A percentile compares a stretch with the other conserved stretches of the same genome.
Evolutionary conservation across 2,797 vertebrate species (phyloP).

Genomic region (Otolemur crassicaudatus): DNA sequence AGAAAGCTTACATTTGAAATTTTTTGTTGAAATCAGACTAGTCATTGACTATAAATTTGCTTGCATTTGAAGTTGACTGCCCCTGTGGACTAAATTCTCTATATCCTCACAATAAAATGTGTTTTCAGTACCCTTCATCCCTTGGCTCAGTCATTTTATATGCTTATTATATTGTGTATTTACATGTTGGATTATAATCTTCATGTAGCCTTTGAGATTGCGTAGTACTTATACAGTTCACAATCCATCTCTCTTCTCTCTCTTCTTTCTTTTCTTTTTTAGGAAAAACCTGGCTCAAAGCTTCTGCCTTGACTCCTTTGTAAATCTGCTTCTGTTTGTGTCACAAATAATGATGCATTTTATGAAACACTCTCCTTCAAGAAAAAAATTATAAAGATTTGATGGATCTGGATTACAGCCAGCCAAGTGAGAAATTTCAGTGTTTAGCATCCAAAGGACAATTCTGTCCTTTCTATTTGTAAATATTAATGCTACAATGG

Average conservation of each 20-base stretch:
- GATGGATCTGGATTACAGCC: not conserved
- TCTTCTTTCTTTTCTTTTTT: not conserved
- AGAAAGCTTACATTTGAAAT: not conserved
- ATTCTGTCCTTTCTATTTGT: not conserved
- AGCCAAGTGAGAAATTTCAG: conserved; percentile 5
- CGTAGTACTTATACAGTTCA: not conserved
- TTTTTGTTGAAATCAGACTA: not conserved
- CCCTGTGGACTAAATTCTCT: not conserved
- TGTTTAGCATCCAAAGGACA: not conserved
- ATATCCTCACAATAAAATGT: not conserved
- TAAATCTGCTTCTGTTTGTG: not conserved
- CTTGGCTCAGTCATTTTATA: not conserved
- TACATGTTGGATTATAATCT: not conserved
- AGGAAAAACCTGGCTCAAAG: not conserved
- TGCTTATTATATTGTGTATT: not conserved
- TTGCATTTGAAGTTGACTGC: not conserved
- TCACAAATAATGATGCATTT: not conserved
- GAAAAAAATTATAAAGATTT: not conserved
- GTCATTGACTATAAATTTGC: not conserved
- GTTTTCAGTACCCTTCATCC: fast-evolving
- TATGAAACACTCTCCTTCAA: not conserved
- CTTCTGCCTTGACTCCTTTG: not conserved
- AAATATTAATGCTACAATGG: not conserved
- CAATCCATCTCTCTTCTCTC: not conserved
- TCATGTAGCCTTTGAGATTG: not conserved